A percentile compares a stretch with the other conserved stretches of the same genome.
These are phyloP conservation scores for Porites evermanni DNA, from an alignment of 92 coral and sea anemone genomes.

Conservation along the genomic window DNA sequence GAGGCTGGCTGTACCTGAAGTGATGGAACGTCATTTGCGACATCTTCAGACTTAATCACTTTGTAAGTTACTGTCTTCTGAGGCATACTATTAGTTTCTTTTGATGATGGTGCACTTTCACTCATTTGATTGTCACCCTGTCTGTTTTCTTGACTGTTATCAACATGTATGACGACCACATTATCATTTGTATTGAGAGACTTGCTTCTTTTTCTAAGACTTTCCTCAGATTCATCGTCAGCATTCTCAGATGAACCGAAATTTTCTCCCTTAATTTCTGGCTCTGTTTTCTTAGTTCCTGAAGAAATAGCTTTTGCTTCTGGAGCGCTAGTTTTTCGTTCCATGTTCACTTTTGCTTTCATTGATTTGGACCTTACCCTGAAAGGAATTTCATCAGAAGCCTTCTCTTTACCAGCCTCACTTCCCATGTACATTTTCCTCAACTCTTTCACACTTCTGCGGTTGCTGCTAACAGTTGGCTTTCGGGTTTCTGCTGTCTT, in stretches of 20 bases:
- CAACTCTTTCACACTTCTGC: conserved; percentile 46
- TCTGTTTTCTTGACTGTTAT: neutral
- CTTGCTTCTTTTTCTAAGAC: neutral
- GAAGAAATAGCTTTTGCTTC: conserved; percentile 11
- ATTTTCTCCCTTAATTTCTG: neutral
- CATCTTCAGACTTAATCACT: conserved; percentile 6
- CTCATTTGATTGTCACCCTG: neutral
- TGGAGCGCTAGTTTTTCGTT: conserved; percentile 5
- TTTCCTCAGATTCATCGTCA: neutral
- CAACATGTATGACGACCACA: neutral
- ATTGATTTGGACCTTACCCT: conserved; percentile 6
- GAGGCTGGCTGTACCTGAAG: conserved; percentile 39
- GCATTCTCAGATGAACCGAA: neutral
- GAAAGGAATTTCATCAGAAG: conserved; percentile 1
- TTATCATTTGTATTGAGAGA: neutral
- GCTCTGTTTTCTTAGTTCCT: conserved; percentile 1
- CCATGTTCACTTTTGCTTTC: conserved; percentile 5
- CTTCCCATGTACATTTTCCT: conserved; percentile 44
- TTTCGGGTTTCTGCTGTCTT: conserved; percentile 15
- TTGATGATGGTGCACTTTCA: neutral
- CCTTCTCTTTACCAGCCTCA: conserved; percentile 1
- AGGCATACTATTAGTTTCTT: neutral
- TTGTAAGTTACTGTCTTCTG: conserved; percentile 4
- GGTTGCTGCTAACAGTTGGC: conserved; percentile 11
- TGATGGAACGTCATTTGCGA: conserved; percentile 7